Base-by-base conservation (phyloP, 2,888 invertebrate genomes). In the Drosophila kuntzei region DNA sequence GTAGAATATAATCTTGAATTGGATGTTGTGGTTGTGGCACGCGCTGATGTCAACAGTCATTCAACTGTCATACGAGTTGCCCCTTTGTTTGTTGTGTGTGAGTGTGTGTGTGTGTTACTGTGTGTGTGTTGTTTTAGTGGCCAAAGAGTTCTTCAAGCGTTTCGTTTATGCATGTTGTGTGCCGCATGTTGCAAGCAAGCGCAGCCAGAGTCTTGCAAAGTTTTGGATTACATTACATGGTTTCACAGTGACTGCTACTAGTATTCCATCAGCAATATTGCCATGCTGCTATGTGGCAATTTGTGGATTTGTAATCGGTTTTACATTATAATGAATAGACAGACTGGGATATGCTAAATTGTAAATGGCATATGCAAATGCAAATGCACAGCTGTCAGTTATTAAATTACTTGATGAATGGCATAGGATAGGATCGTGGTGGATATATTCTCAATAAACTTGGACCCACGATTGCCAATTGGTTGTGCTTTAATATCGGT, bases 321-420 rank as follows among this genome's bases (percentile, higher is more conserved):
- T 74, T 63, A 55, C 50, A 69, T 80, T 68, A 61, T 66, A 69
- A 69, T 60, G 53, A 47, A 63, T 49, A 77, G 57, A 58, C 47
- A 20, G 57, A 27, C 46, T 20, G 25, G 2, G n/a, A 71, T 36
- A 50, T 20, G 36, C 36, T 37, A 39, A 61, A 61, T 66, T 22
- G 53, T 44, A 62, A 69, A 55, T 54, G 71, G 47, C 59, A 58
- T 61, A 76, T 76, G 76, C 74, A 77, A 76, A 76, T 73, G 25
- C 46, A 37, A 76, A 76, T 73, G 25, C 46, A 37, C 49, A 50
- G 64, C 82, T 69, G 66, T 71, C 63, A 64, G 67, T 73, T 81
- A 82, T 81, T 64, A 59, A 79, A 81, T 81, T 81, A 82, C 82
- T 79, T 81, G 82, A 76, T 71, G 80, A 80, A 80, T 74, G 65